Evolutionary conservation across 2,113 vertebrate species (phyloP).

Genomic region (Dasyornis broadbenti): DNA sequence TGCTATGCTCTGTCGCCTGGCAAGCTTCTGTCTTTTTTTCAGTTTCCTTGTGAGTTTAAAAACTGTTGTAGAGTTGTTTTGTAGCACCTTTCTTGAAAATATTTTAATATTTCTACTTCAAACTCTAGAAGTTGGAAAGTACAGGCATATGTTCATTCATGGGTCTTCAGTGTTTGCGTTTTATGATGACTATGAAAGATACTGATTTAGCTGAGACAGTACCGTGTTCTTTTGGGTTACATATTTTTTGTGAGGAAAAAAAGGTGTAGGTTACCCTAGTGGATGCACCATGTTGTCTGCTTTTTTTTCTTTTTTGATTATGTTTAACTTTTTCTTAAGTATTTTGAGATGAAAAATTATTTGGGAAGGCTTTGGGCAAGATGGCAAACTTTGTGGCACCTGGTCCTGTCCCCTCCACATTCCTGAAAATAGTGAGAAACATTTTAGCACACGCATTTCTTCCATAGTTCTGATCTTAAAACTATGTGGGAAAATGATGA

Average conservation of each 20-base stretch:
- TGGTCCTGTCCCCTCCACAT: background rate
- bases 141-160: background rate
- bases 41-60: background rate
- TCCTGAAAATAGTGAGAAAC: background rate
- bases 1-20: background rate
- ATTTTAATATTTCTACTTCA: background rate
- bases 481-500: rapidly evolving
- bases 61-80: background rate
- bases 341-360: background rate
- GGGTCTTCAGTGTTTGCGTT: background rate
- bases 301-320: background rate
- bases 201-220: background rate
- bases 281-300: background rate
- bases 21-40: background rate
- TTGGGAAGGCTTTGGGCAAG: background rate
- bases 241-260: background rate
- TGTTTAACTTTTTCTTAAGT: background rate
- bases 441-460: background rate
- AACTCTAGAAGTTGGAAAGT: background rate
- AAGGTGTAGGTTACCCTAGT: background rate
- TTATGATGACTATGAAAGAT: background rate
- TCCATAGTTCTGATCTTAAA: background rate
- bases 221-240: background rate
- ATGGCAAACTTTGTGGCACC: background rate
- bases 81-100: background rate